Evolutionary conservation across 2,797 vertebrate species (phyloP).

Genomic region (Phataginus tricuspis): DNA sequence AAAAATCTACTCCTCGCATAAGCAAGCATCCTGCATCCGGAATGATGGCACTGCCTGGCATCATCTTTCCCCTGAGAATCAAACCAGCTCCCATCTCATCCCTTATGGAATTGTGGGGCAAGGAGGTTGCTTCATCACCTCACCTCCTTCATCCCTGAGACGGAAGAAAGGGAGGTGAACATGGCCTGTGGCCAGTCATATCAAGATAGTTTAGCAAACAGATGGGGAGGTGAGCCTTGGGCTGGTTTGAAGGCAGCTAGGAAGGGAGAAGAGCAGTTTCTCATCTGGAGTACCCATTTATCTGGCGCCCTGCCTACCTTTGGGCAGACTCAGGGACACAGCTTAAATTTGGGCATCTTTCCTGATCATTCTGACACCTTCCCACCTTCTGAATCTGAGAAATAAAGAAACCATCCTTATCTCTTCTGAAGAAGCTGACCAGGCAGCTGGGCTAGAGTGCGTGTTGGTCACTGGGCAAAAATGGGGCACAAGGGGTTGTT

Average conservation of each 20-base stretch:
- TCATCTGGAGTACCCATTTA: neutral
- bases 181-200: neutral
- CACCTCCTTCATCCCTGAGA: neutral
- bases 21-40: neutral
- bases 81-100: neutral
- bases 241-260: neutral
- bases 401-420: conserved; percentile 24
- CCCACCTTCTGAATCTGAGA: conserved; percentile 26
- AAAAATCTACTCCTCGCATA: neutral
- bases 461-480: neutral
- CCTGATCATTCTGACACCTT: conserved; percentile 28
- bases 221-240: neutral
- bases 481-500: neutral
- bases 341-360: conserved; percentile 18
- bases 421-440: neutral
- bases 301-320: conserved; percentile 36
- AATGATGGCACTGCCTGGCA: neutral
- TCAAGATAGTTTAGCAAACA: neutral
- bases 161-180: neutral
- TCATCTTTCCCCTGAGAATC: conserved; percentile 6
- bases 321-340: neutral
- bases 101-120: neutral
- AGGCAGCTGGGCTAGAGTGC: neutral
- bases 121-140: neutral
- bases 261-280: neutral